Evolutionary conservation across 2,797 vertebrate genomes (phyloP), one percentile per base, ranked within the genome.

Genomic region (Taeniopygia guttata): DNA sequence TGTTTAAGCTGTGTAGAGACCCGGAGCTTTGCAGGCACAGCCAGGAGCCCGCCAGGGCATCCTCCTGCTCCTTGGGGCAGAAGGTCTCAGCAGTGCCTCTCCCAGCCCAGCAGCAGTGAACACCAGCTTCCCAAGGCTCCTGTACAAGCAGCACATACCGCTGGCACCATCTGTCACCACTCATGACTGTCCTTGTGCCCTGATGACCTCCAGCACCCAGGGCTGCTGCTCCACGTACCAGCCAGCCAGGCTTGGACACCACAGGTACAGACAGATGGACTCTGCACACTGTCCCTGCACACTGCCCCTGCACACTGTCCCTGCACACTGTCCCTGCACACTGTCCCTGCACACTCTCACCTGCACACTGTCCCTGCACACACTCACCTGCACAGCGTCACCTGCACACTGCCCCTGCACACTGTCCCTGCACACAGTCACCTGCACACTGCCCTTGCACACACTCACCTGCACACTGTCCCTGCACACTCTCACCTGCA

Each of bases 141-240:
- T 20, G 9, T 2, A 10, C 1, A 3, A 34, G 46, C 46, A 70
- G 55, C 46, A 60, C 38, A 9, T 2, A 17, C 5, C 0, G 3
- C 42, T 38, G 49, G 60, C 60, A 68, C 63, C 0, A 1, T 26
- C 34, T 36, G 15, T 19, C 34, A 18, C 34, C 34, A 18, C 4
- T 5, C 64, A 5, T 1, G 54, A 13, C 10, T 30, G 55, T 20
- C 46, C 56, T 13, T 18, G 17, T 32, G 48, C 46, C 46, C 66
- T 22, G 46, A 7, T 21, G 55, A 25, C 32, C 66, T 36, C 63
- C 23, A 68, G 52, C 34, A n/a, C 13, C 46, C 48, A 43, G 46
- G 54, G 66, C 26, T 43, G 55, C 67, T 26, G 46, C 11, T 45
- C 38, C 38, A 14, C 17, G 32, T 26, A 38, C 48, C 1, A 0